A percentile compares a stretch with the other conserved stretches of the same genome.
Evolutionary conservation across 2,888 invertebrate species (phyloP).

Genomic region (Galerucella calmariensis): DNA sequence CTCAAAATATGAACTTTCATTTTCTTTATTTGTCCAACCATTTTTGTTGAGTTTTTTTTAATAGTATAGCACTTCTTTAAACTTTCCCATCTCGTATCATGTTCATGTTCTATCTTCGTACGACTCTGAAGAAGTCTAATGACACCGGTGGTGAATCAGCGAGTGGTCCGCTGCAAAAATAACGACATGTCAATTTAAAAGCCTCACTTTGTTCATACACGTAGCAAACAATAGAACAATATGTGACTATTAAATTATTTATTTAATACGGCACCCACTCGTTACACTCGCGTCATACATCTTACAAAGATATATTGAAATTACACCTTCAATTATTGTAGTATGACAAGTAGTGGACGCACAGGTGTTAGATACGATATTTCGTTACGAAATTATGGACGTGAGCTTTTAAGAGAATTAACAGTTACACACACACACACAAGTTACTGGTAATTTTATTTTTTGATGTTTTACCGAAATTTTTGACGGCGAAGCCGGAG

Average conservation of each 20-base stretch:
- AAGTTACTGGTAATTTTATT: not conserved
- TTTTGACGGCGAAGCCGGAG: too few species aligned
- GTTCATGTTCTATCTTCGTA: not conserved
- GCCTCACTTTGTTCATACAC: conserved; percentile 52
- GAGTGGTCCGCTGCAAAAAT: conserved; percentile 46
- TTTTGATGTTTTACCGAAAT: too few species aligned
- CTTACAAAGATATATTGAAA: conserved; percentile 46
- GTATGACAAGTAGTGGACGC: conserved; percentile 39
- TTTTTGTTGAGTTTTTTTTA: too few species aligned
- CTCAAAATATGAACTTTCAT: too few species aligned
- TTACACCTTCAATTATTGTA: conserved; percentile 44
- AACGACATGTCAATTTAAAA: conserved; percentile 57
- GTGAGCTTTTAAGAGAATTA: conserved; percentile 13
- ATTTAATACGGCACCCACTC: conserved; percentile 44
- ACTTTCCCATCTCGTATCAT: too few species aligned
- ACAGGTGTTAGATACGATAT: conserved; percentile 40
- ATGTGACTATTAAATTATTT: conserved; percentile 51
- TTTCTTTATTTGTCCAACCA: too few species aligned
- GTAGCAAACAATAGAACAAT: conserved; percentile 54
- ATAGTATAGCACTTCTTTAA: too few species aligned
- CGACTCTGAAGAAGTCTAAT: conserved; percentile 2
- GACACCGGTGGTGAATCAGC: conserved; percentile 29
- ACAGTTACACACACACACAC: too few species aligned
- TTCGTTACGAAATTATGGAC: conserved; percentile 23
- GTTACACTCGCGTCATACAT: conserved; percentile 38